A percentile compares a stretch with the other conserved stretches of the same genome.
Conservation (phyloP, 2,113 vertebrate genomes). For the Sigmodon hispidus region DNA sequence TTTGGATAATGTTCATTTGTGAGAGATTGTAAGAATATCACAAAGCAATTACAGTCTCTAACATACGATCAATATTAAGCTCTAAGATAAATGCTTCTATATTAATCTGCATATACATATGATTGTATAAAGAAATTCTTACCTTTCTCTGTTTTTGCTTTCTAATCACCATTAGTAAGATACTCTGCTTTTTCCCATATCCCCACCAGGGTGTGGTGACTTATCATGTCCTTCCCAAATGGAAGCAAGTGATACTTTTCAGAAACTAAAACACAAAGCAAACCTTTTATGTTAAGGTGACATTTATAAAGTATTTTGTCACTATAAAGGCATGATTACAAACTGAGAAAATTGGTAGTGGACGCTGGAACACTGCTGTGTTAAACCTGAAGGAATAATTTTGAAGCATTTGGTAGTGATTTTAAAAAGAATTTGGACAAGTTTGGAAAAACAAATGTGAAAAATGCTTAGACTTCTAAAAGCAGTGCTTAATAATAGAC, state of each 20-base stretch:
- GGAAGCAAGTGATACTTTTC: background rate
- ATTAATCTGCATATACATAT: background rate
- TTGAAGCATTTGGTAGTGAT: background rate
- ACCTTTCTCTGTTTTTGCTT: background rate
- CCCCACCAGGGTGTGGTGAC: no score
- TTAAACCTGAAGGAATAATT: background rate
- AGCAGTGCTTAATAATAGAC: background rate
- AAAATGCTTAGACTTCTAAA: background rate
- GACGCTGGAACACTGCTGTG: background rate
- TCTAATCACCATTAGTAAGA: background rate
- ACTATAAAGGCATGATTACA: background rate
- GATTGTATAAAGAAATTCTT: background rate
- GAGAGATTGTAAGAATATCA: no score
- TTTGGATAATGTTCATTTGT: background rate
- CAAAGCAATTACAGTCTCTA: background rate
- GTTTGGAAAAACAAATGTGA: background rate
- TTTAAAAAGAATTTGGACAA: background rate
- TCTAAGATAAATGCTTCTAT: background rate
- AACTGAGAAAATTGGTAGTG: background rate
- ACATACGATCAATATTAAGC: background rate
- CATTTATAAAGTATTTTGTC: background rate
- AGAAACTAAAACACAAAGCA: background rate
- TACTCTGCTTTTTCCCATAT: background rate
- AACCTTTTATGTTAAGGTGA: background rate
- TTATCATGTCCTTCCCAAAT: background rate